Conservation (phyloP, 1,140 invertebrate species). For the Lepidostoma basale region DNA sequence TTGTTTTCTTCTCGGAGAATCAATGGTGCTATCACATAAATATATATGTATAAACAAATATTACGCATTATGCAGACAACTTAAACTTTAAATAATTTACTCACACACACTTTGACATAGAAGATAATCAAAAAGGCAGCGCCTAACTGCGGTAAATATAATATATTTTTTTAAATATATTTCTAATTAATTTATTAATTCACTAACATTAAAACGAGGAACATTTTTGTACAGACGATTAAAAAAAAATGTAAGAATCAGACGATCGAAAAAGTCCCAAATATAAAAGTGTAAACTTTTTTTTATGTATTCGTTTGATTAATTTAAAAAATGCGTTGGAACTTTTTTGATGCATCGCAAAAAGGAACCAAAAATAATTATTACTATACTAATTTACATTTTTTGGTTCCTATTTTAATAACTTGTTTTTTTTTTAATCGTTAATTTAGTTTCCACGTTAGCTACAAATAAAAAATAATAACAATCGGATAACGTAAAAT, state of each 20-base stretch:
- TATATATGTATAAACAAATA: background rate
- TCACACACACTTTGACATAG: background rate
- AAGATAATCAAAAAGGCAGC: too few relatives aligned
- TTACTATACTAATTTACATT: background rate
- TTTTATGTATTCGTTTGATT: background rate
- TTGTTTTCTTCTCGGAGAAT: too few relatives aligned
- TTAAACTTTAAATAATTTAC: constrained; percentile 5
- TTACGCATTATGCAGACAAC: background rate
- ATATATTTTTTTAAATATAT: background rate
- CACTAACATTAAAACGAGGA: background rate
- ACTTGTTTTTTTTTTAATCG: too few relatives aligned
- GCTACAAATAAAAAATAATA: too few relatives aligned
- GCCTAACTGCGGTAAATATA: background rate
- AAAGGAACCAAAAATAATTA: background rate
- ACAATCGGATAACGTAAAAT: too few relatives aligned
- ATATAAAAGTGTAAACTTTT: background rate
- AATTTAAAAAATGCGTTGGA: background rate
- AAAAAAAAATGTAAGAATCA: background rate
- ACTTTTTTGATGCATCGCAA: background rate
- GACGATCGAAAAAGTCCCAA: background rate
- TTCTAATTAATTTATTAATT: background rate
- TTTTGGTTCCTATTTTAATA: too few relatives aligned
- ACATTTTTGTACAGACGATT: constrained; percentile 19
- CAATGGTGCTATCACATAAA: background rate
- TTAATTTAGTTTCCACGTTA: too few relatives aligned